Evolutionary conservation across 2,797 vertebrate genomes (phyloP), one percentile per base, ranked within the genome.

Genomic region (Pampus argenteus): DNA sequence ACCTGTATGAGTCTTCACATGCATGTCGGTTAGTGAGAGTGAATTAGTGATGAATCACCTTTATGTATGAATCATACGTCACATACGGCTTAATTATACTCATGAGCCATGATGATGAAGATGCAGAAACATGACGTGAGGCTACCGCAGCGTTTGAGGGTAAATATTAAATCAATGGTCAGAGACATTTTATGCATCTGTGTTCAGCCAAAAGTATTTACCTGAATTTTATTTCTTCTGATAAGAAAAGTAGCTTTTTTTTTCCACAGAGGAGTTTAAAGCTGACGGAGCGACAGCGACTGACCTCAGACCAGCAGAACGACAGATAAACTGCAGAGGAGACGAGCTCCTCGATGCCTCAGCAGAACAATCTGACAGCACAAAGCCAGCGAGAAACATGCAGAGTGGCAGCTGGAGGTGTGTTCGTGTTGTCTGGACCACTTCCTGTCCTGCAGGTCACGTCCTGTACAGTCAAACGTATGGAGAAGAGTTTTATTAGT

Each of bases 231-330:
- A 15, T 2, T 36, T 13, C 51, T 9, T 26, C 63, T 13, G 40
- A 17, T 20, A 3, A 59, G 34, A 20, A 18, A 17, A 10, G 31
- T 40, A n/a, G n/a, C n/a, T n/a, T n/a, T n/a, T n/a, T n/a, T n/a
- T n/a, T n/a, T n/a, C 13, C 5, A 8, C 55, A 9, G 17, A 31
- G 10, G n/a, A 15, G 36, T 25, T 25, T 40, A 20, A n/a, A 11
- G 49, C 25, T 8, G 58, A 47, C 6, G 20, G 56, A 69, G 56
- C 3, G 57, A 54, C 67, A 48, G 58, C 68, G 28, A 62, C 67
- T 63, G 34, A 69, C 66, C 50, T 76, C 54, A 51, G 64, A 73
- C 2, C 69, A n/a, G n/a, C n/a, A n/a, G n/a, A n/a, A n/a, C n/a
- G n/a, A n/a, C n/a, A 61, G 47, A 52, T 60, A 44, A 70, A 14